Evolutionary conservation across 2,113 vertebrate species (phyloP).

Genomic region (Sorex fumeus): DNA sequence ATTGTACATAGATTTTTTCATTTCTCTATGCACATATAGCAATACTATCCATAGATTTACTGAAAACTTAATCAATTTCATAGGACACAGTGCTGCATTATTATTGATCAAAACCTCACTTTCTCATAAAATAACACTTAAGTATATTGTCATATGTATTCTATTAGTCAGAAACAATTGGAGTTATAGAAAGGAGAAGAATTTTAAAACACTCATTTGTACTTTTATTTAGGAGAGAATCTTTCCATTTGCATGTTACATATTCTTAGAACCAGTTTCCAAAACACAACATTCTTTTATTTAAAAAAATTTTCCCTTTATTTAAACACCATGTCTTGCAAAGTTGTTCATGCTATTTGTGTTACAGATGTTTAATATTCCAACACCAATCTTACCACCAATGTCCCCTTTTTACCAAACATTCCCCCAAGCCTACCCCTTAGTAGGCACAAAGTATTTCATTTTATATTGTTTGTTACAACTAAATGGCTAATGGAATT

Average conservation of each 20-base stretch:
- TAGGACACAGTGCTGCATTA: not conserved
- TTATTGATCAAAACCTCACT: not conserved
- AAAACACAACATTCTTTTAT: not conserved
- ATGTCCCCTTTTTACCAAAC: too few relatives aligned
- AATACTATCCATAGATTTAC: not conserved
- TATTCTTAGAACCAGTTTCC: not conserved
- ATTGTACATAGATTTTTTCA: not conserved
- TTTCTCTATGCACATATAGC: not conserved
- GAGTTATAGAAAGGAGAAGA: not conserved
- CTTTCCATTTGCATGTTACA: not conserved
- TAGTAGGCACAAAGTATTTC: too few relatives aligned
- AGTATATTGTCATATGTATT: not conserved
- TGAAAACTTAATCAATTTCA: not conserved
- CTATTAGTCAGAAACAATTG: not conserved
- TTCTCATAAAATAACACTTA: not conserved
- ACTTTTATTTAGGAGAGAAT: too few relatives aligned
- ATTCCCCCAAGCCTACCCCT: too few relatives aligned
- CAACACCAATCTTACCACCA: too few relatives aligned
- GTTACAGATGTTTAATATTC: too few relatives aligned
- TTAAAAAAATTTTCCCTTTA: not conserved
- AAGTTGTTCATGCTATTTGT: too few relatives aligned
- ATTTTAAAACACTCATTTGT: too few relatives aligned
- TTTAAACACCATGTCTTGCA: too few relatives aligned
- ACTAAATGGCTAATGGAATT: too few relatives aligned
- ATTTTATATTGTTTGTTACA: too few relatives aligned